These are phyloP conservation scores for Acanthurus lineatus DNA, from an alignment of 2,797 vertebrate species.

Conservation along the genomic window DNA sequence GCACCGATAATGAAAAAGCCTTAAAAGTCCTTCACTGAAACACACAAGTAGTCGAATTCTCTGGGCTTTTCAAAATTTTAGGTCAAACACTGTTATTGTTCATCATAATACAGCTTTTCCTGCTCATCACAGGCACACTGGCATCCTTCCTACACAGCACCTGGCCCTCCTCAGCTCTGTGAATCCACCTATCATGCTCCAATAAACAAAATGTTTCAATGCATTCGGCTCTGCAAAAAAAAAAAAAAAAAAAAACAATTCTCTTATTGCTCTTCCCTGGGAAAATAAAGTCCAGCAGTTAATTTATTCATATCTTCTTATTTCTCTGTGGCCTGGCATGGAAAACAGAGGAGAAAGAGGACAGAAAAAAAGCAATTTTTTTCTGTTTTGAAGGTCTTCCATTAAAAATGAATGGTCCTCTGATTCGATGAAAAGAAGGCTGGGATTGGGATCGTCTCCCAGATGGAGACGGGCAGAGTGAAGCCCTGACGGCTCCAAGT, in stretches of 20 bases:
- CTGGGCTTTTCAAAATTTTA: conserved; percentile 14
- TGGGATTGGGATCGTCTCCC: conserved; percentile 49
- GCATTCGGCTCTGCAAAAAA: conserved; percentile 34
- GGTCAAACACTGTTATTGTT: conserved; percentile 31
- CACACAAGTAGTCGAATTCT: conserved; percentile 18
- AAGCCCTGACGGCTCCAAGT: conserved; percentile 54
- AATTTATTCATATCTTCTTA: conserved; percentile 70
- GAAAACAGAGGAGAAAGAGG: conserved; percentile 52
- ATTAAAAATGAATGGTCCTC: conserved; percentile 78
- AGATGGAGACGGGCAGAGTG: conserved; percentile 50
- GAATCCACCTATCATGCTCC: conserved; percentile 18
- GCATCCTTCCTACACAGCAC: conserved; percentile 19
- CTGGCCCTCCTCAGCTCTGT: conserved; percentile 14
- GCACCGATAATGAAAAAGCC: conserved; percentile 7
- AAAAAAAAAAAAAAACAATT: conserved; percentile 22
- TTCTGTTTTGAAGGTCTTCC: conserved; percentile 64
- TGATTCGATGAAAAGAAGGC: conserved; percentile 56
- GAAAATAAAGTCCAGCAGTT: conserved; percentile 54
- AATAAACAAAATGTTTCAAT: conserved; percentile 41
- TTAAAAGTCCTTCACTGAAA: neutral
- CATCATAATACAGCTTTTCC: conserved; percentile 22
- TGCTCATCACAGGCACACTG: conserved; percentile 27
- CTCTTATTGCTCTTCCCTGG: conserved; percentile 17
- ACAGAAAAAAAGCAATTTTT: conserved; percentile 53
- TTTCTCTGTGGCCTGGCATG: conserved; percentile 52